Evolutionary conservation across 2,113 vertebrate species (phyloP).

Genomic region (Callipepla squamata): DNA sequence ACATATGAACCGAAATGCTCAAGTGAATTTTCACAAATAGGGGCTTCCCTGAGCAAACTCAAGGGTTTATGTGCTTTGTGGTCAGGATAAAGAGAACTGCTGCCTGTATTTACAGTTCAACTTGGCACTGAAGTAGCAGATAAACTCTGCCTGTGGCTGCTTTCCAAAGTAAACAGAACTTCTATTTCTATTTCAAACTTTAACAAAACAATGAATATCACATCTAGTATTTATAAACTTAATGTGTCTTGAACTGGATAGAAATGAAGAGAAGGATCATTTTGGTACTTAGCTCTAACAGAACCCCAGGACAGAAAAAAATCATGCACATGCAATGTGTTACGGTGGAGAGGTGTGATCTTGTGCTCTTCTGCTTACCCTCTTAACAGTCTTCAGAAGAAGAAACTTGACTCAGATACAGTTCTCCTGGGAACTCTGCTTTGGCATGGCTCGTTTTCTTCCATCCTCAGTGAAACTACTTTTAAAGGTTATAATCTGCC

Average conservation of each 20-base stretch:
- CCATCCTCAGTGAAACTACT: conserved; percentile 23
- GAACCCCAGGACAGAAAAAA: neutral
- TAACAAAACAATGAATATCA: conserved; percentile 46
- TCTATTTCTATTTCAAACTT: conserved; percentile 53
- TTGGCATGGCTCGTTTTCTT: conserved; percentile 25
- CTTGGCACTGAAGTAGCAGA: conserved; percentile 49
- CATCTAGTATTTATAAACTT: conserved; percentile 23
- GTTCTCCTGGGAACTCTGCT: conserved; percentile 4
- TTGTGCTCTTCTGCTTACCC: neutral
- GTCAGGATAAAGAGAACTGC: conserved; percentile 12
- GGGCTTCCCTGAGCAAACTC: neutral
- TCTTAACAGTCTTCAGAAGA: conserved; percentile 26
- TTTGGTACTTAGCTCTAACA: conserved; percentile 6
- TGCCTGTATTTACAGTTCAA: conserved; percentile 30
- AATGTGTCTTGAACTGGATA: neutral
- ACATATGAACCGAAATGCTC: neutral
- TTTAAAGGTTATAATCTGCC: conserved; percentile 29
- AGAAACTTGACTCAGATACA: conserved; percentile 32
- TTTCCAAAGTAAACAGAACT: conserved; percentile 58
- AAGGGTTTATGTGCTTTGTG: neutral
- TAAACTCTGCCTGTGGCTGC: conserved; percentile 41
- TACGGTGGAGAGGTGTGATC: neutral
- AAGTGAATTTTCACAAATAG: conserved; percentile 1
- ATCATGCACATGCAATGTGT: neutral
- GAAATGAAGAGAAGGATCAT: neutral